Base-by-base conservation (phyloP, 2,888 invertebrate species). In the Colostygia pectinataria region DNA sequence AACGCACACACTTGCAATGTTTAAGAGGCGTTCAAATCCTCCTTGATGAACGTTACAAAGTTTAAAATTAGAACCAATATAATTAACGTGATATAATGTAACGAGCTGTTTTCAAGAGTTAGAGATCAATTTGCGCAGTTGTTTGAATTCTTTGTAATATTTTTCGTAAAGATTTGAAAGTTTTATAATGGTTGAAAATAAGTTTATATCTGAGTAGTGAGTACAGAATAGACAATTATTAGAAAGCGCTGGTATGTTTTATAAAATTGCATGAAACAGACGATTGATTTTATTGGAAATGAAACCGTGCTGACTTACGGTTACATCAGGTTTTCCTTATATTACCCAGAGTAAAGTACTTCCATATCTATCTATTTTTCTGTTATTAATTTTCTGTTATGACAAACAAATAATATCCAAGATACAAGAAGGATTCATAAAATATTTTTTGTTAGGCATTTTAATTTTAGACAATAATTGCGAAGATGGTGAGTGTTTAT, bases 21-120 rank as follows among this genome's bases (percentile, higher is more conserved):
- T 74, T 83, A 85, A 85, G 84, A 77, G 59, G 50, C 57, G 73
- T 76, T 71, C 72, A 80, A 83, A 82, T 78, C 73, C 76, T 67
- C 63, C 68, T 71, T 82, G 79, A 84, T 77, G 74, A 52, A 66
- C 68, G 62, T 63, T 67, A 66, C 60, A 66, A 65, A 59, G 65
- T 70, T 72, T 77, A 73, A 78, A 79, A 65, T 67, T 65, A 66
- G 65, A 68, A 73, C 74, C 68, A 74, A 61, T 66, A 52, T 71
- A 71, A 76, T 76, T 74, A 74, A 66, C 57, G 61, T 67, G 63
- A 65, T 63, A 62, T 66, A 67, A 68, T 64, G 65, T 66, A 67
- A 68, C 63, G 65, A 63, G 57, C 53, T 52, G 57, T 62, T 65
- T 51, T 44, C 34, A 59, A 61, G 52, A 54, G 49, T 47, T 47